These are phyloP conservation scores for Thelaira solivaga DNA, from an alignment of 2,888 invertebrate genomes.

Conservation along the genomic window DNA sequence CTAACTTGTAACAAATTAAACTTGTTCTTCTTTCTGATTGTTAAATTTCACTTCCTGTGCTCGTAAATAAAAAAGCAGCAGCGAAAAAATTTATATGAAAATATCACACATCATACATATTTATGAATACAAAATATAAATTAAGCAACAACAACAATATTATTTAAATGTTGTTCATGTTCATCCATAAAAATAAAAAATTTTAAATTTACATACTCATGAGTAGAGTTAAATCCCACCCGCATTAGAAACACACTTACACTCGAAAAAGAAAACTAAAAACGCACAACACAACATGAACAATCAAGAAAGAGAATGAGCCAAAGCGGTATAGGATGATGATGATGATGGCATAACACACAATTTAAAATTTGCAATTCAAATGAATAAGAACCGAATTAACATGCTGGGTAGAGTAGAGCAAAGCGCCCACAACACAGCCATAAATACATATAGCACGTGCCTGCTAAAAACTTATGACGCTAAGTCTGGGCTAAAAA, in stretches of 20 bases:
- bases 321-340: neutral
- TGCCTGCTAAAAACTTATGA: neutral
- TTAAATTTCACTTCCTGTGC: constrained; percentile 57
- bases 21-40: constrained; percentile 33
- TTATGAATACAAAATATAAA: constrained; percentile 5
- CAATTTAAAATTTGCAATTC: constrained; percentile 15
- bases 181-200: constrained; percentile 18
- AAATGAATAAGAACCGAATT: constrained; percentile 17
- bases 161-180: neutral
- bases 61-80: constrained; percentile 8
- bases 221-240: constrained; percentile 15
- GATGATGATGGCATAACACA: constrained; percentile 10
- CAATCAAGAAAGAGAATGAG: neutral
- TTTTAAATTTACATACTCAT: neutral
- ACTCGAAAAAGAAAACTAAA: no score
- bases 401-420: neutral
- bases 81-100: neutral
- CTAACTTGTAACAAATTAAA: constrained; percentile 37
- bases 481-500: neutral
- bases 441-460: no score
- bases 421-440: neutral
- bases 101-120: constrained; percentile 16
- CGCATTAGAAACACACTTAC: constrained; percentile 16
- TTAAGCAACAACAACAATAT: no score
- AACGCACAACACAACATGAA: neutral